Evolutionary conservation across 2,888 invertebrate genomes (phyloP).

Genomic region (Adineta ricciae): DNA sequence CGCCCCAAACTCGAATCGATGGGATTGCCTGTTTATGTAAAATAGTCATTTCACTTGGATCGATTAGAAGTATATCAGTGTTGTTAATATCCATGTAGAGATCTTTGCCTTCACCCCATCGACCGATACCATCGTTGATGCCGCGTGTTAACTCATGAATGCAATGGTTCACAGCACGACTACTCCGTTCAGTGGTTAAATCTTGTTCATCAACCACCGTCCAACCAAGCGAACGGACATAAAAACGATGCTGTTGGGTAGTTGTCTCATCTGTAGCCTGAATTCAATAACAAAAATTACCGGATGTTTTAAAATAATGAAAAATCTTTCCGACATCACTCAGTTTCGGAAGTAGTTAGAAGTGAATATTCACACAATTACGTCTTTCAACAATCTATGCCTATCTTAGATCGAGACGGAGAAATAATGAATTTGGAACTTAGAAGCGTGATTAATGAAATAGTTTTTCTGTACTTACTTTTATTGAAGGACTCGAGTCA

Average conservation of each 20-base stretch:
- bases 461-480: neutral
- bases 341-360: too few species aligned
- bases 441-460: too few species aligned
- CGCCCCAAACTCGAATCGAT: slow-evolving; percentile 92
- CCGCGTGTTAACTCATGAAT: slow-evolving; percentile 85
- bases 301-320: too few species aligned
- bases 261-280: neutral
- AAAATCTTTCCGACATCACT: too few species aligned
- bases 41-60: slow-evolving; percentile 63
- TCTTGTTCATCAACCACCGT: slow-evolving; percentile 87
- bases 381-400: too few species aligned
- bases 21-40: slow-evolving; percentile 89
- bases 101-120: slow-evolving; percentile 92
- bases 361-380: too few species aligned
- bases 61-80: slow-evolving; percentile 77
- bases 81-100: slow-evolving; percentile 88
- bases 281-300: neutral
- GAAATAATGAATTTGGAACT: too few species aligned
- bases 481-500: neutral
- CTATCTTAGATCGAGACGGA: too few species aligned
- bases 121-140: slow-evolving; percentile 63
- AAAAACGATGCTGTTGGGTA: slow-evolving; percentile 57
- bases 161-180: slow-evolving; percentile 88
- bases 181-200: slow-evolving; percentile 82
- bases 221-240: slow-evolving; percentile 89